Evolutionary conservation across 2,113 vertebrate species (phyloP).

Genomic region (Perca flavescens): DNA sequence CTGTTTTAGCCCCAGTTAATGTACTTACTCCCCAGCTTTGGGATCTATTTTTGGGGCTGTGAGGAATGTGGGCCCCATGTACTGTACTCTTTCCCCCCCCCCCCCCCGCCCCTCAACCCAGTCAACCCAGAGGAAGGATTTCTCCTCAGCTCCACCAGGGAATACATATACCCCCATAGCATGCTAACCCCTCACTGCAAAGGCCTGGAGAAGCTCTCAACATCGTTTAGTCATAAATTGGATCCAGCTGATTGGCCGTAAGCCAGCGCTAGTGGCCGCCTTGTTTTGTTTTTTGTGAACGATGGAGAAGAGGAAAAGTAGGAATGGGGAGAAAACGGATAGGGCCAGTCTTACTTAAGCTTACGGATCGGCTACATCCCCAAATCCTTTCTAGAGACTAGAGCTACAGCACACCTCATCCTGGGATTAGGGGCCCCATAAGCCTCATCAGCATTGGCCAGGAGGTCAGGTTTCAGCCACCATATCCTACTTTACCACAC

Average conservation of each 20-base stretch:
- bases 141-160: constrained; percentile 61
- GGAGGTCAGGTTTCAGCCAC: constrained; percentile 69
- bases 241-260: constrained; percentile 83
- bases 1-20: constrained; percentile 47
- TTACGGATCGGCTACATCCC: constrained; percentile 45
- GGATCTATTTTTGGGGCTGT: constrained; percentile 75
- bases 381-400: constrained; percentile 61
- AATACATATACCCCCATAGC: constrained; percentile 69
- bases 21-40: constrained; percentile 42
- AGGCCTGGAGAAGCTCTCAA: constrained; percentile 71
- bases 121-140: constrained; percentile 51
- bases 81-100: no score
- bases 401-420: constrained; percentile 63
- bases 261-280: constrained; percentile 67
- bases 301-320: constrained; percentile 3
- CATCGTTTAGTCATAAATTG: constrained; percentile 73
- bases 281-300: constrained; percentile 27
- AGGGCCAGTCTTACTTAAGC: constrained; percentile 57
- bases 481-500: constrained; percentile 64
- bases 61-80: constrained; percentile 69
- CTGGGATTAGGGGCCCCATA: constrained; percentile 69
- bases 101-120: constrained; percentile 9
- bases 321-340: constrained; percentile 32
- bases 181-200: constrained; percentile 72
- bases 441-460: constrained; percentile 62